These are phyloP conservation scores for Harpalus rufipes DNA, from an alignment of 2,888 invertebrate species.

Conservation along the genomic window DNA sequence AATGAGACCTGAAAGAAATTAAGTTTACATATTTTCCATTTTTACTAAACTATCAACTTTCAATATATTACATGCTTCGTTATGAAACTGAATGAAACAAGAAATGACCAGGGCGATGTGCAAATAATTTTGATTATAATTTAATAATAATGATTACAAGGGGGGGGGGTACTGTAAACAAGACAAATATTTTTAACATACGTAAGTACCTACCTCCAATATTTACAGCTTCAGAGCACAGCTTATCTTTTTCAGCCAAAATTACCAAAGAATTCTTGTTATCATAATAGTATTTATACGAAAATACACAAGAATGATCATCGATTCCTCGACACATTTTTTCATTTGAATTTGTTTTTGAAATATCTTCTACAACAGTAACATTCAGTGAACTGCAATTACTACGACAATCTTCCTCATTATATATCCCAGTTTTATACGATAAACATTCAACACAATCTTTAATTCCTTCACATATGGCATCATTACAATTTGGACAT, in stretches of 20 bases:
- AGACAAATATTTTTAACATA: too few relatives aligned
- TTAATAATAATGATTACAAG: too few relatives aligned
- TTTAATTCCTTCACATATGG: constrained; percentile 45
- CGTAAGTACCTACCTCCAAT: constrained; percentile 75
- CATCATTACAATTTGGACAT: constrained; percentile 71
- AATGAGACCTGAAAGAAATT: constrained; percentile 75
- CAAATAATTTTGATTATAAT: too few relatives aligned
- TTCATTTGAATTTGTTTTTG: constrained; percentile 69
- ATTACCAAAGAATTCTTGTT: constrained; percentile 75
- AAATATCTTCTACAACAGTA: constrained; percentile 70
- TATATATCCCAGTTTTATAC: constrained; percentile 74
- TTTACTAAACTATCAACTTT: too few relatives aligned
- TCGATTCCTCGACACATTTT: constrained; percentile 76
- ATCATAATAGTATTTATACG: constrained; percentile 77
- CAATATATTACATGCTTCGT: too few relatives aligned
- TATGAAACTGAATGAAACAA: too few relatives aligned
- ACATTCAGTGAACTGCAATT: neutral
- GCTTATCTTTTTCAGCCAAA: constrained; percentile 76
- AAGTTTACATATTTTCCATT: neutral
- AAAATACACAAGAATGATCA: constrained; percentile 76
- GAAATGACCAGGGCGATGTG: too few relatives aligned
- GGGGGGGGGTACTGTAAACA: too few relatives aligned
- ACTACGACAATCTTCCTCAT: constrained; percentile 69
- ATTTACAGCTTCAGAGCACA: constrained; percentile 76
- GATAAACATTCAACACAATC: constrained; percentile 72